These are phyloP conservation scores for Drosophila kuntzei DNA, from an alignment of 2,888 invertebrate species.

Conservation along the genomic window DNA sequence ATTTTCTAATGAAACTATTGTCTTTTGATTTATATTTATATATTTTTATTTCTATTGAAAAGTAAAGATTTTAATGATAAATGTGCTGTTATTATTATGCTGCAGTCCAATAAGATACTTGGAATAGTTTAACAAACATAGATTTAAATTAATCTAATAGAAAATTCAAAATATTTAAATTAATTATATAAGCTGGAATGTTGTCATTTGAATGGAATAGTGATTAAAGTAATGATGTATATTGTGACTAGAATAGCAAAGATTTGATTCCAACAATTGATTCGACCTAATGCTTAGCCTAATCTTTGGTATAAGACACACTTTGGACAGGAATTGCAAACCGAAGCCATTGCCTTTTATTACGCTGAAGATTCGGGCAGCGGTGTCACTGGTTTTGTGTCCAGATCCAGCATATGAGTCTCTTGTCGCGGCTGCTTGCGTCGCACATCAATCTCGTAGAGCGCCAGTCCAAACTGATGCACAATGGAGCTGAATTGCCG, in stretches of 20 bases:
- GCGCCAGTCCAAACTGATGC: constrained; percentile 86
- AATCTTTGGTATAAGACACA: constrained; percentile 73
- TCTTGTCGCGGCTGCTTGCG: constrained; percentile 50
- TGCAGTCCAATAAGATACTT: background rate
- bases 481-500: constrained; percentile 85
- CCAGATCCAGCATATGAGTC: constrained; percentile 27
- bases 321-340: constrained; percentile 33
- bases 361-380: constrained; percentile 55
- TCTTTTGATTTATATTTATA: background rate
- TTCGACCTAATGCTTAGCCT: constrained; percentile 50
- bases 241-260: constrained; percentile 36
- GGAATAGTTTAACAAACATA: constrained; percentile 2
- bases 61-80: background rate
- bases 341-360: background rate
- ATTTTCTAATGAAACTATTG: too few species aligned
- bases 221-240: background rate
- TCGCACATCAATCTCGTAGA: constrained; percentile 85
- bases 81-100: background rate
- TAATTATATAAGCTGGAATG: constrained; percentile 28
- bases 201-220: background rate
- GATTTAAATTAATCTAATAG: constrained; percentile 1
- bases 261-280: constrained; percentile 11
- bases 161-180: background rate
- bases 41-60: background rate
- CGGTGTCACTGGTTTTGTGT: constrained; percentile 24